Evolutionary conservation across 1,140 invertebrate species (phyloP).

Genomic region (Antheraea mylitta): DNA sequence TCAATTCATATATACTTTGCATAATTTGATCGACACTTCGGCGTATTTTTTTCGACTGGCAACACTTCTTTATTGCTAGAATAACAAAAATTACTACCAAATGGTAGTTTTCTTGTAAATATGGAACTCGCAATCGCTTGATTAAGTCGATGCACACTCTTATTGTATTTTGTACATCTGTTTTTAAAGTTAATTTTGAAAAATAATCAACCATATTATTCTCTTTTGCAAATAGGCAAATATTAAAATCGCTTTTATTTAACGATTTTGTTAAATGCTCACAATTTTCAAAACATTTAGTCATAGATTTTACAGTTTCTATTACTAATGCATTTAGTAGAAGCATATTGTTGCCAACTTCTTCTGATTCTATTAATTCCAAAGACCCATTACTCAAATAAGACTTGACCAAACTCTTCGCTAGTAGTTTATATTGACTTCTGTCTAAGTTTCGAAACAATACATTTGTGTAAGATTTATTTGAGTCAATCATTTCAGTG

Average conservation of each 20-base stretch:
- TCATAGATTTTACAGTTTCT: conserved; percentile 48
- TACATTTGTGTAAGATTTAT: conserved; percentile 36
- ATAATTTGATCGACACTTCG: conserved; percentile 46
- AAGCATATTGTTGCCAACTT: conserved; percentile 40
- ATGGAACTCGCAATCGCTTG: conserved; percentile 50
- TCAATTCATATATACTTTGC: conserved; percentile 58
- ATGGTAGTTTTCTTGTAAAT: conserved; percentile 63
- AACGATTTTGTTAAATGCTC: conserved; percentile 47
- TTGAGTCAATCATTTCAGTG: conserved; percentile 30
- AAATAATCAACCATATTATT: conserved; percentile 44
- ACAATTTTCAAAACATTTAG: conserved; percentile 48
- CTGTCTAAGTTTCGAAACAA: conserved; percentile 50
- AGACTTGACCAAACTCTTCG: conserved; percentile 50
- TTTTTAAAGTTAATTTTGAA: conserved; percentile 31
- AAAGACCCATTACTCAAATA: conserved; percentile 31
- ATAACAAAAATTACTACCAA: conserved; percentile 55
- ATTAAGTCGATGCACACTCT: conserved; percentile 42
- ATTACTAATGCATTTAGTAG: conserved; percentile 45
- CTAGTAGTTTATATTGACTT: conserved; percentile 47
- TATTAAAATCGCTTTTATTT: conserved; percentile 47
- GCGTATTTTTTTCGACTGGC: conserved; percentile 49
- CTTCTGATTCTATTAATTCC: conserved; percentile 36
- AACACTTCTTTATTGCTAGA: conserved; percentile 52
- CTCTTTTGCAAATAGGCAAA: conserved; percentile 42
- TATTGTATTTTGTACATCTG: conserved; percentile 37